Evolutionary conservation across 2,113 vertebrate genomes (phyloP).

Genomic region (Istiophorus platypterus): DNA sequence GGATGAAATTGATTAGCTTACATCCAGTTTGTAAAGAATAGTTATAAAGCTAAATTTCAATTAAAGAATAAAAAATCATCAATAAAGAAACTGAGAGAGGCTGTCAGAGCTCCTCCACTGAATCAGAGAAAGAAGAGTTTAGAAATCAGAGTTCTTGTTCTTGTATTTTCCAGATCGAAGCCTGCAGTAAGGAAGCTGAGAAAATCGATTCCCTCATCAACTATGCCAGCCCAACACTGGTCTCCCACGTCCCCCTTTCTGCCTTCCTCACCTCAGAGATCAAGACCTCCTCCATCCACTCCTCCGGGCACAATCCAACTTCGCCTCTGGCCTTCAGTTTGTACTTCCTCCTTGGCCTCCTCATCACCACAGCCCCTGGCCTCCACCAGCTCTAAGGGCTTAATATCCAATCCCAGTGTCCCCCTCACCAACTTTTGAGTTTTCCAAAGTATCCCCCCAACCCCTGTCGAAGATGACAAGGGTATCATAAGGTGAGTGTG

Average conservation of each 20-base stretch:
- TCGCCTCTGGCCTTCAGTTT: slow-evolving; percentile 53
- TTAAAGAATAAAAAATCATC: neutral
- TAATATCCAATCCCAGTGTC: neutral
- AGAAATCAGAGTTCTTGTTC: neutral
- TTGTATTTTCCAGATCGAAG: slow-evolving; percentile 88
- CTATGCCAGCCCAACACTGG: slow-evolving; percentile 93
- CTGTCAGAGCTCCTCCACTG: neutral
- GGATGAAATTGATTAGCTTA: neutral
- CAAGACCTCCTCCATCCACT: slow-evolving; percentile 86
- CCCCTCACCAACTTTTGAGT: neutral
- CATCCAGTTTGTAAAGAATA: too few relatives aligned
- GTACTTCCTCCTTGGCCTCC: slow-evolving; percentile 67
- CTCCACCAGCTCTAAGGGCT: slow-evolving; percentile 31
- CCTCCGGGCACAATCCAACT: slow-evolving; percentile 67
- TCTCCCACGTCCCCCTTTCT: slow-evolving; percentile 93
- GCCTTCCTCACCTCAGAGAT: slow-evolving; percentile 92
- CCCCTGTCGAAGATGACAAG: neutral
- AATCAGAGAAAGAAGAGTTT: neutral
- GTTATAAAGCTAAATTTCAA: neutral
- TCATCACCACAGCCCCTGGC: slow-evolving; percentile 20
- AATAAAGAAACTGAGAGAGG: neutral
- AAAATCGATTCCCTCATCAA: slow-evolving; percentile 98
- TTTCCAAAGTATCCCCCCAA: slow-evolving; percentile 35
- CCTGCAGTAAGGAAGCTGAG: slow-evolving; percentile 98
- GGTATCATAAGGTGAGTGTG: slow-evolving; percentile 24